Evolutionary conservation across 2,797 vertebrate species (phyloP), one percentile per base, ranked within the genome.

Genomic region (Dipus sagitta): DNA sequence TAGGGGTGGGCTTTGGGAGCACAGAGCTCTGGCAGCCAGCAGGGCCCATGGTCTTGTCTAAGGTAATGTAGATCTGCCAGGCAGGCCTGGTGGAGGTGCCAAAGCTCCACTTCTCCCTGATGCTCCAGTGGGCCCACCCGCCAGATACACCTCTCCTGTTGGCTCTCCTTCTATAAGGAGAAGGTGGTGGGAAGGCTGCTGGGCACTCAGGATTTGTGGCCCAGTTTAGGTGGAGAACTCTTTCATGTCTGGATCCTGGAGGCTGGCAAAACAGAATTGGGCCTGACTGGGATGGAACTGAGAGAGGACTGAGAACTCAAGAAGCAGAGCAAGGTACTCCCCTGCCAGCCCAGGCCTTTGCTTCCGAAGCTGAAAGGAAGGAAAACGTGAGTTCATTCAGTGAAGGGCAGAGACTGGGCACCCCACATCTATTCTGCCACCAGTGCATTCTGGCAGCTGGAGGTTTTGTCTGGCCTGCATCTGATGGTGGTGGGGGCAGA

Each of bases 331-430:
- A 26, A 88, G 21, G 68, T 15, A 9, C 9, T 20, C 12, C 54
- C 12, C 52, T n/a, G 2, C 0, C 0, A 23, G 6, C 52, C 38
- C 15, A 1, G 14, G 52, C 8, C n/a, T 13, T 1, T 23, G 2
- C 26, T 68, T 76, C 72, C 42, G 85, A 84, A 32, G 28, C 70
- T 38, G 17, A n/a, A 34, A 11, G 34, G 26, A 1, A 64, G n/a
- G 47, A 0, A 47, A 24, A 52, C 8, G n/a, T 74, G 87, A 30
- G 15, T 0, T 26, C 2, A 17, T 58, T 82, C 21, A 1, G 30
- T 6, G 67, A 23, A 62, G 21, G 2, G 2, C 75, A 30, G 6
- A 0, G 64, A 47, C 4, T 24, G 68, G 42, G 84, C 1, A 1
- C 26, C n/a, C 26, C 20, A 42, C 13, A 0, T 42, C 81, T 34